Conservation (phyloP, 2,888 invertebrate species). For the Ommatoiulus sabulosus region DNA sequence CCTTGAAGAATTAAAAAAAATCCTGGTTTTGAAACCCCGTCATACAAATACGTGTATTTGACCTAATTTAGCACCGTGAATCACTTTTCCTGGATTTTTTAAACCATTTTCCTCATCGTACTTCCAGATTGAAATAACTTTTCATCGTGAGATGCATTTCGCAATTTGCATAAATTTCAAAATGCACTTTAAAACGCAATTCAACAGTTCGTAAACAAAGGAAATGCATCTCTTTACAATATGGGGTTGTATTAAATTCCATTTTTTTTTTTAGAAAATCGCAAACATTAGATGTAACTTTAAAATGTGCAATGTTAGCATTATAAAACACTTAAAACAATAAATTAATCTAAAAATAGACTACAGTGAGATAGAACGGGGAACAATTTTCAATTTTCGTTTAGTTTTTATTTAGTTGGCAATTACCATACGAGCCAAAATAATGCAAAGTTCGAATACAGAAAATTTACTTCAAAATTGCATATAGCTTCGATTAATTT, state of each 20-base stretch:
- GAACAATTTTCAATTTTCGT: not conserved
- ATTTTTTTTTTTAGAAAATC: not conserved
- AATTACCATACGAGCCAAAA: not conserved
- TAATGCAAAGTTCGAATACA: not conserved
- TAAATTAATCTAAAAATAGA: not conserved
- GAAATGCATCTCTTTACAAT: not conserved
- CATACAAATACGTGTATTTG: not conserved
- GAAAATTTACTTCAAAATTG: not conserved
- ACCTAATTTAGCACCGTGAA: not conserved
- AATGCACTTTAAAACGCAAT: no score
- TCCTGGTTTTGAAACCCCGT: not conserved
- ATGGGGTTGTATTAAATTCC: not conserved
- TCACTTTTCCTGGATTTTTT: not conserved
- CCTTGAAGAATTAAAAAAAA: not conserved
- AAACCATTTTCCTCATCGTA: not conserved
- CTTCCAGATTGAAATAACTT: no score
- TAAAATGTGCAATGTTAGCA: no score
- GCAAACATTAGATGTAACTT: not conserved
- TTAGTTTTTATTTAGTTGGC: not conserved
- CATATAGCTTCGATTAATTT: not conserved
- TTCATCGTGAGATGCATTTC: no score
- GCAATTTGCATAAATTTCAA: no score
- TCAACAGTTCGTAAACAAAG: no score
- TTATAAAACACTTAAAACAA: not conserved
- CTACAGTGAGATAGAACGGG: not conserved